phyloP scores from a whole-genome alignment of 2,888 invertebrate species.

The Prostheceraeus crozeri region DNA sequence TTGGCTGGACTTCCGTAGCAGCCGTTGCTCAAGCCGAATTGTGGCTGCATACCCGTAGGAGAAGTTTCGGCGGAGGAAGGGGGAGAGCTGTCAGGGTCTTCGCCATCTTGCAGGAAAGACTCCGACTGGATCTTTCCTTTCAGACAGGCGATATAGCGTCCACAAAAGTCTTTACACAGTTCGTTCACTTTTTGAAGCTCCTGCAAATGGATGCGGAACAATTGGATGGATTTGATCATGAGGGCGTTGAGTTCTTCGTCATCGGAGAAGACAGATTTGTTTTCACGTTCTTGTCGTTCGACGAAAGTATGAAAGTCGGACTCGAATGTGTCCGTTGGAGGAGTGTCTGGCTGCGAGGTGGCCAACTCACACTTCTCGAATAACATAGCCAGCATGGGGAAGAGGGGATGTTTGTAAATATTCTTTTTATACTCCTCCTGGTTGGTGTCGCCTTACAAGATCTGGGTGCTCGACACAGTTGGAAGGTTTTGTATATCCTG shows the following conservation, averaged over 20 bases:
- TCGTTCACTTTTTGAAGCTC: conserved; percentile 90
- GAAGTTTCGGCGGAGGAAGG: too few species aligned
- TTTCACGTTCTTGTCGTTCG: conserved; percentile 73
- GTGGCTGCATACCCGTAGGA: too few species aligned
- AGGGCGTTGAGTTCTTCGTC: conserved; percentile 48
- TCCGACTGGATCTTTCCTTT: conserved; percentile 63
- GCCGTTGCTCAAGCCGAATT: too few species aligned
- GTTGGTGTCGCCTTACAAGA: too few species aligned
- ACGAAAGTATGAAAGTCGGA: conserved; percentile 70
- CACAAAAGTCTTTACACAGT: conserved; percentile 86
- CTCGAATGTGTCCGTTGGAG: conserved; percentile 48
- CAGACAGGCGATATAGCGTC: conserved; percentile 76
- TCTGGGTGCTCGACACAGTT: too few species aligned
- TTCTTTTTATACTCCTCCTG: too few species aligned
- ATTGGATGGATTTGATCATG: conserved; percentile 79
- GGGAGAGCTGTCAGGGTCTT: too few species aligned
- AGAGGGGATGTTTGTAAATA: conserved; percentile 59
- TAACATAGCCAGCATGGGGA: conserved; percentile 52
- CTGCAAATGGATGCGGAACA: conserved; percentile 78
- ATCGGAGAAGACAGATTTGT: conserved; percentile 75
- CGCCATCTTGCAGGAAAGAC: conserved; percentile 46
- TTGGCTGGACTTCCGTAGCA: too few species aligned
- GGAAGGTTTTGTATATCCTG: too few species aligned
- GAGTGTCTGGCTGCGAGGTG: conserved; percentile 48
- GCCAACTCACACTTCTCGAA: conserved; percentile 57